phyloP scores from a whole-genome alignment of 2,888 invertebrate genomes.

The Sphaerophoria taeniata region DNA sequence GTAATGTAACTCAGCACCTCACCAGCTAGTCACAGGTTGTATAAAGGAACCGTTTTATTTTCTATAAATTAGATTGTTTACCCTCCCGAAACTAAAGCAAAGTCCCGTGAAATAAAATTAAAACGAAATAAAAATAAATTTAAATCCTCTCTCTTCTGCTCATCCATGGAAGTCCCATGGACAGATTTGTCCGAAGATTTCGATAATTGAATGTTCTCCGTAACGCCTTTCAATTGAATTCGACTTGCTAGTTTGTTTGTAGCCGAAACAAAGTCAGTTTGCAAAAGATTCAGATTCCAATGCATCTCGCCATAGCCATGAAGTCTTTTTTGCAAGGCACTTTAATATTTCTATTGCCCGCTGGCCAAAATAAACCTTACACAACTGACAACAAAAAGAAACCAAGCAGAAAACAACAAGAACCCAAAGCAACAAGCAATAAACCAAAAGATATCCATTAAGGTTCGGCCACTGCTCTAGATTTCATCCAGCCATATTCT shows the following conservation, averaged over 20 bases:
- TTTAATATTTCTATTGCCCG: constrained; percentile 46
- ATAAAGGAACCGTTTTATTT: constrained; percentile 48
- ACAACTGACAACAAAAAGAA: constrained; percentile 26
- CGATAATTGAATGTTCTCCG: constrained; percentile 71
- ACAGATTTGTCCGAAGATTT: constrained; percentile 62
- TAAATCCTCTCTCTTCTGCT: not conserved
- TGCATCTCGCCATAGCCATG: not conserved
- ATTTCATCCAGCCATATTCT: constrained; percentile 67
- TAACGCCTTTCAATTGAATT: constrained; percentile 50
- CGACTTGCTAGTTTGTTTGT: constrained; percentile 25
- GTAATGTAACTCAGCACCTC: not conserved
- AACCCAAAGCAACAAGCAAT: constrained; percentile 54
- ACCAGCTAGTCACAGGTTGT: constrained; percentile 24
- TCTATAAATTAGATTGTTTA: constrained; percentile 16
- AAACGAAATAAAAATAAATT: constrained; percentile 58
- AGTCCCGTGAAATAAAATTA: not conserved
- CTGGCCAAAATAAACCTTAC: constrained; percentile 47
- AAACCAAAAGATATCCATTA: constrained; percentile 73
- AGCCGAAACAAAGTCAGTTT: not conserved
- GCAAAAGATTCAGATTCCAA: constrained; percentile 18
- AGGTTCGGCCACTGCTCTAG: constrained; percentile 72
- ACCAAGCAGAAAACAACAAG: not conserved
- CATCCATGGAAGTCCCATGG: not conserved
- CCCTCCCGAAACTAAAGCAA: constrained; percentile 1
- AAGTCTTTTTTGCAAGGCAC: constrained; percentile 38